Evolutionary conservation across 2,797 vertebrate genomes (phyloP).

Genomic region (Sebastes taczanowskii): DNA sequence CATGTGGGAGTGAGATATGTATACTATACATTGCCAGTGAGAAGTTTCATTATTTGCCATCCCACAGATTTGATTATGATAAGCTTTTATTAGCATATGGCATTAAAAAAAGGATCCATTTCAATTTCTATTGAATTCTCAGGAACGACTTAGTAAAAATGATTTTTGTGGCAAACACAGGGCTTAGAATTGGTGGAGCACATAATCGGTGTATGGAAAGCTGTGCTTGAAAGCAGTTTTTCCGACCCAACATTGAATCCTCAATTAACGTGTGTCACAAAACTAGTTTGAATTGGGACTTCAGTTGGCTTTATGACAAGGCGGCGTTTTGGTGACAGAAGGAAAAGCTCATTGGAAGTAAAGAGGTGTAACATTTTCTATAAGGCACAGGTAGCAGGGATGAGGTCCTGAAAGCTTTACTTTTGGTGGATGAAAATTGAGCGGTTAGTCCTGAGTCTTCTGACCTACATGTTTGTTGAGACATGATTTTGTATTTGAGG

Average conservation of each 20-base stretch:
- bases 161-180: slow-evolving; percentile 78
- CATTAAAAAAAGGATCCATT: slow-evolving; percentile 80
- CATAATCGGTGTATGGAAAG: slow-evolving; percentile 81
- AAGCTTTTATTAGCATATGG: slow-evolving; percentile 78
- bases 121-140: slow-evolving; percentile 79
- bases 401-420: slow-evolving; percentile 59
- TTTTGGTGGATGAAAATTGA: slow-evolving; percentile 50
- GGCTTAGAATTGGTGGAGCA: slow-evolving; percentile 81
- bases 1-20: slow-evolving; percentile 59
- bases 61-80: slow-evolving; percentile 82
- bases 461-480: slow-evolving; percentile 42
- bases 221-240: slow-evolving; percentile 80
- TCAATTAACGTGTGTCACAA: slow-evolving; percentile 83
- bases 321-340: slow-evolving; percentile 62
- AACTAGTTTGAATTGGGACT: slow-evolving; percentile 82
- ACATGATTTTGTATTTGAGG: slow-evolving; percentile 31
- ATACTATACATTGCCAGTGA: slow-evolving; percentile 64
- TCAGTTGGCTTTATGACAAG: slow-evolving; percentile 81
- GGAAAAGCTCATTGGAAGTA: slow-evolving; percentile 74
- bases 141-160: slow-evolving; percentile 75
- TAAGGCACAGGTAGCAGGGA: slow-evolving; percentile 57
- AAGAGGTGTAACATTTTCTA: slow-evolving; percentile 72
- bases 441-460: slow-evolving; percentile 48
- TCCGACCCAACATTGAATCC: slow-evolving; percentile 78
- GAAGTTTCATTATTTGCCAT: slow-evolving; percentile 68